These are phyloP conservation scores for Pheosia gnoma DNA, from an alignment of 2,888 invertebrate species.

Conservation along the genomic window DNA sequence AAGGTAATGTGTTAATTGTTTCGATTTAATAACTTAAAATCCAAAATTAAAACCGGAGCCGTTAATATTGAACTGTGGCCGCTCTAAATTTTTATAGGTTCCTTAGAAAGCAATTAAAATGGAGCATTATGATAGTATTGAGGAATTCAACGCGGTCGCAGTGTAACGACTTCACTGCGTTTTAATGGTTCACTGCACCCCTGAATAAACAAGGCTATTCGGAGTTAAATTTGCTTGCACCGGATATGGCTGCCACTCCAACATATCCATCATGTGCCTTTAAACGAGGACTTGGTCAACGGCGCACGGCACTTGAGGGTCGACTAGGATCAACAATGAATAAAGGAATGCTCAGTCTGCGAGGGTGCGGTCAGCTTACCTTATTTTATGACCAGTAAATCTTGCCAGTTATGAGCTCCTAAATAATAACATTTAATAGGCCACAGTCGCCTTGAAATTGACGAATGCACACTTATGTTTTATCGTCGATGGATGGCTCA, in stretches of 20 bases:
- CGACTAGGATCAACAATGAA: constrained; percentile 50
- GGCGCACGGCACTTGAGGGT: constrained; percentile 52
- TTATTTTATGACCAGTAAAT: constrained; percentile 77
- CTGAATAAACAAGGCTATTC: constrained; percentile 80
- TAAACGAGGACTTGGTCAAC: constrained; percentile 68
- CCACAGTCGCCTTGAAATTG: constrained; percentile 66
- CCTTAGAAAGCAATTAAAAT: constrained; percentile 80
- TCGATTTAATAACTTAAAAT: constrained; percentile 63
- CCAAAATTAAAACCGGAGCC: constrained; percentile 61
- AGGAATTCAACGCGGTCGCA: constrained; percentile 79
- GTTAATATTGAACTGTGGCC: constrained; percentile 71
- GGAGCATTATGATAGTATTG: constrained; percentile 80
- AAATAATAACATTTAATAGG: constrained; percentile 81
- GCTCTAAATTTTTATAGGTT: constrained; percentile 75
- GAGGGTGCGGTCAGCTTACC: constrained; percentile 61
- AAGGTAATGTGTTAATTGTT: constrained; percentile 55
- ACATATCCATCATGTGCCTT: constrained; percentile 70
- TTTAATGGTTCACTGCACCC: constrained; percentile 82
- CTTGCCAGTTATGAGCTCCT: constrained; percentile 77
- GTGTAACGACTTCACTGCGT: constrained; percentile 70
- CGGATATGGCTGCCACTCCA: constrained; percentile 81
- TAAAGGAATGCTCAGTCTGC: constrained; percentile 51
- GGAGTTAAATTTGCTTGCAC: constrained; percentile 80
- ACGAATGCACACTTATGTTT: constrained; percentile 72
- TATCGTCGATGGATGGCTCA: constrained; percentile 64